Evolutionary conservation across 2,888 invertebrate genomes (phyloP), one percentile per base, ranked within the genome.

Genomic region (Neoitamus cyanurus): DNA sequence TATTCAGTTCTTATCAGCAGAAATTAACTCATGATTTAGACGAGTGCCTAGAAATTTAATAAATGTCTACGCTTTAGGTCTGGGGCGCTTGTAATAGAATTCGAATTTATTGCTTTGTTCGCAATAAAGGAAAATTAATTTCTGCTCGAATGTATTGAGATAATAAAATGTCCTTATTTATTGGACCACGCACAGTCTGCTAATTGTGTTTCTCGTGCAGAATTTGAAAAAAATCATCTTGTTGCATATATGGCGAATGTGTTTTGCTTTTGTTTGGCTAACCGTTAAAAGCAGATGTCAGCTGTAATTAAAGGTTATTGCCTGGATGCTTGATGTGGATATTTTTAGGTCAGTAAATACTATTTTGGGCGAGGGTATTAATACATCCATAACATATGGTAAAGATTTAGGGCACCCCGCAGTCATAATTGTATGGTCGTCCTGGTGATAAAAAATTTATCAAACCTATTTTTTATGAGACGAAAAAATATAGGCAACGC

Each of bases 11-110:
- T 58, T 58, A 58, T 58, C 58, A 58, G 58, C 20, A 58, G 58
- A 58, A 58, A 58, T 58, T 58, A 58, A 58, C 58, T 58, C 58
- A 25, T 58, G 58, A 58, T 58, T 58, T 58, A 58, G 58, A 58
- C 58, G 58, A 58, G 58, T 58, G 58, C 25, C 58, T 25, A 58
- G 58, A 58, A 58, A 58, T 58, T 58, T 58, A 58, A 58, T 58
- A 58, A 58, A 58, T 58, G 58, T 58, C 58, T 58, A 58, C 48
- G 13, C 2, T 20, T 48, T 48, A 20, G 48, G 7, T 15, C 11
- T 13, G 5, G 15, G 42, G 3, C n/a, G 9, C 58, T 6, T 58
- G 25, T 20, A 25, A 4, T 25, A 15, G 58, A 58, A 25, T 58
- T 25, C 25, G 25, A 58, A 58, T 58, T 58, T 58, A 58, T 58